Evolutionary conservation across 2,113 vertebrate species (phyloP).

Genomic region (Tenebrosternarchus preto): DNA sequence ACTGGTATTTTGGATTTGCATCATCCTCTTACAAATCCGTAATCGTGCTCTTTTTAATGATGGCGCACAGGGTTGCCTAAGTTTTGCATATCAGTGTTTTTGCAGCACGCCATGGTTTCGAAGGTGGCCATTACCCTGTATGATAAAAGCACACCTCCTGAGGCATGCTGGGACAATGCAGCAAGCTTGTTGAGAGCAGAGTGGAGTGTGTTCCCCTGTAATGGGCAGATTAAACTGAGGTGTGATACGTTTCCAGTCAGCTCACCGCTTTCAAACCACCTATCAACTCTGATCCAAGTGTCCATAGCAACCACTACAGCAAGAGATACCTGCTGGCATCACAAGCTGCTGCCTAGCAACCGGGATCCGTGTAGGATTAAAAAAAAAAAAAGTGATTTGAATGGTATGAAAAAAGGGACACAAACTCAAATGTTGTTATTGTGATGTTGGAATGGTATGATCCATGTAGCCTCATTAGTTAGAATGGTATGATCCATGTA

Average conservation of each 20-base stretch:
- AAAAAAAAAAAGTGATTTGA: too few relatives aligned
- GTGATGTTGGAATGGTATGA: neutral
- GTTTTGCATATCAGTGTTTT: too few relatives aligned
- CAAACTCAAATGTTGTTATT: neutral
- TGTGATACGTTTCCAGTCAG: neutral
- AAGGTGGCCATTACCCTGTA: neutral
- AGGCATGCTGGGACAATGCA: neutral
- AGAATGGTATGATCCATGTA: too few relatives aligned
- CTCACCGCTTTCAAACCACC: neutral
- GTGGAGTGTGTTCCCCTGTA: neutral
- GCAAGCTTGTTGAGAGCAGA: neutral
- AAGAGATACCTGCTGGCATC: conserved; percentile 10
- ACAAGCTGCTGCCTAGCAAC: neutral
- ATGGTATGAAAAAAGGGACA: too few relatives aligned
- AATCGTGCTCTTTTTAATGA: too few relatives aligned
- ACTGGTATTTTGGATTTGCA: too few relatives aligned
- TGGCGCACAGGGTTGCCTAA: too few relatives aligned
- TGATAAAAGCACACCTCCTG: neutral
- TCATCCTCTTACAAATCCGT: too few relatives aligned
- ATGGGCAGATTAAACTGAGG: neutral
- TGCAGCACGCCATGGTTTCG: neutral
- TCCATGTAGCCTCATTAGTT: neutral
- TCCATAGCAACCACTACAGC: conserved; percentile 41
- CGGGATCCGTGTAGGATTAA: neutral
- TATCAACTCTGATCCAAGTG: conserved; percentile 2